A percentile compares a stretch with the other conserved stretches of the same genome.
Evolutionary conservation across 2,888 invertebrate genomes (phyloP).

Genomic region (Caenorhabditis sp.): DNA sequence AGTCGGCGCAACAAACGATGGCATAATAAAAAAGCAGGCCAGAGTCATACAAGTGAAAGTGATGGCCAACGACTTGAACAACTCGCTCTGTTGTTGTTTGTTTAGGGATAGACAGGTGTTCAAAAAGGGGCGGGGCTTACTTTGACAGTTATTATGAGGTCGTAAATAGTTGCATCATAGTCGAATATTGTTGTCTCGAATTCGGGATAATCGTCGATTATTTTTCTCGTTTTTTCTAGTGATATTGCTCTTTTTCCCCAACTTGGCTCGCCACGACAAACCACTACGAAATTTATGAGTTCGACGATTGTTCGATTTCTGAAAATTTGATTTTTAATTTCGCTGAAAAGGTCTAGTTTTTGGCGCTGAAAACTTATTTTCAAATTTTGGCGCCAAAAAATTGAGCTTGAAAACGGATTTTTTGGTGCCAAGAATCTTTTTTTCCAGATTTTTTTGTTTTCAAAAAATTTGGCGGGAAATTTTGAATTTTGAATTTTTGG

Average conservation of each 20-base stretch:
- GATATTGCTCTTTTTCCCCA: slow-evolving; percentile 59
- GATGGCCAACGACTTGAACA: slow-evolving; percentile 62
- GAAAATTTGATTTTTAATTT: too few species aligned
- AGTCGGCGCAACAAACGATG: slow-evolving; percentile 52
- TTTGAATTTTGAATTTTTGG: too few species aligned
- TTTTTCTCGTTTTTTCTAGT: slow-evolving; percentile 50
- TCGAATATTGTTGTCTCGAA: slow-evolving; percentile 63
- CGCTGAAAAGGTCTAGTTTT: neutral
- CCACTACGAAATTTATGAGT: slow-evolving; percentile 57
- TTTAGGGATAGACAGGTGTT: too few species aligned
- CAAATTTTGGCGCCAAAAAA: neutral
- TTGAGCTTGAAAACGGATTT: too few species aligned
- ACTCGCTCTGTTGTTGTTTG: slow-evolving; percentile 61
- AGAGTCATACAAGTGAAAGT: slow-evolving; percentile 66
- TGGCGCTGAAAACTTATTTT: neutral
- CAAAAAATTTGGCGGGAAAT: too few species aligned
- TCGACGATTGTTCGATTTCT: slow-evolving; percentile 49
- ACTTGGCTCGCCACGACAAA: slow-evolving; percentile 44
- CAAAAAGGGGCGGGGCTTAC: too few species aligned
- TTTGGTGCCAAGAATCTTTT: too few species aligned
- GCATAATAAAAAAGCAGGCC: slow-evolving; percentile 64
- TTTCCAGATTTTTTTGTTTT: too few species aligned
- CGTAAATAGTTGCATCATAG: slow-evolving; percentile 68
- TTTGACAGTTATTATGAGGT: slow-evolving; percentile 65
- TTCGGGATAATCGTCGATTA: slow-evolving; percentile 58